phyloP scores from a whole-genome alignment of 1,140 invertebrate genomes.

The Chrysopa pallens region DNA sequence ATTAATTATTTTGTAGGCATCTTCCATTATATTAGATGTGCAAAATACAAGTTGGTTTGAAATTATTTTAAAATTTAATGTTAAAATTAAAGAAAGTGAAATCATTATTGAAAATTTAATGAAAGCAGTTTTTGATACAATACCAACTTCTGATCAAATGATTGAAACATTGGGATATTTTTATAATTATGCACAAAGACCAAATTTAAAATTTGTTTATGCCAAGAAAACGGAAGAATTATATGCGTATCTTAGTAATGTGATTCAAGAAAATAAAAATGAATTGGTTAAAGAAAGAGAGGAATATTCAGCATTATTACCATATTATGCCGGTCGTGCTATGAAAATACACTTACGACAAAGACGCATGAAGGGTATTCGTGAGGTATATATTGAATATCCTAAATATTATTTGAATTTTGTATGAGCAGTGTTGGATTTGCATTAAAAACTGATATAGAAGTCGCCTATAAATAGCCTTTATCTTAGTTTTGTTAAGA shows the following conservation, averaged over 20 bases:
- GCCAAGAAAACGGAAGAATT: conserved; percentile 33
- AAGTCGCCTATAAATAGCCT: no score
- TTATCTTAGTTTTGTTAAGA: no score
- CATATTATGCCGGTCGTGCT: conserved; percentile 50
- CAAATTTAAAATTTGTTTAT: conserved; percentile 40
- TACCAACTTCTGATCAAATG: conserved; percentile 53
- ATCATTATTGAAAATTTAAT: conserved; percentile 51
- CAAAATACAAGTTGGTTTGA: conserved; percentile 50
- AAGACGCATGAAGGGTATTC: conserved; percentile 35
- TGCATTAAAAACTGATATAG: no score
- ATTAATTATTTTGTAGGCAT: conserved; percentile 20
- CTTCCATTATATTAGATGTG: conserved; percentile 52
- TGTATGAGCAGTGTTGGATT: no score
- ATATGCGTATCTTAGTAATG: conserved; percentile 23
- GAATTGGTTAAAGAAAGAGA: conserved; percentile 43
- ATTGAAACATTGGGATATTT: conserved; percentile 47
- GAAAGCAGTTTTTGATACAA: conserved; percentile 39
- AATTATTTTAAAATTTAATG: conserved; percentile 48
- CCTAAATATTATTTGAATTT: no score
- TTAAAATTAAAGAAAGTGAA: conserved; percentile 45
- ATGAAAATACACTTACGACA: conserved; percentile 41
- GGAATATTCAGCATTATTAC: conserved; percentile 39
- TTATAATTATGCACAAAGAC: conserved; percentile 46
- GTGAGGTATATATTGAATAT: conserved; percentile 32
- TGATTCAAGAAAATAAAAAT: conserved; percentile 53